Evolutionary conservation across 2,888 invertebrate genomes (phyloP), one percentile per base, ranked within the genome.

Genomic region (Eubasilissa splendida): DNA sequence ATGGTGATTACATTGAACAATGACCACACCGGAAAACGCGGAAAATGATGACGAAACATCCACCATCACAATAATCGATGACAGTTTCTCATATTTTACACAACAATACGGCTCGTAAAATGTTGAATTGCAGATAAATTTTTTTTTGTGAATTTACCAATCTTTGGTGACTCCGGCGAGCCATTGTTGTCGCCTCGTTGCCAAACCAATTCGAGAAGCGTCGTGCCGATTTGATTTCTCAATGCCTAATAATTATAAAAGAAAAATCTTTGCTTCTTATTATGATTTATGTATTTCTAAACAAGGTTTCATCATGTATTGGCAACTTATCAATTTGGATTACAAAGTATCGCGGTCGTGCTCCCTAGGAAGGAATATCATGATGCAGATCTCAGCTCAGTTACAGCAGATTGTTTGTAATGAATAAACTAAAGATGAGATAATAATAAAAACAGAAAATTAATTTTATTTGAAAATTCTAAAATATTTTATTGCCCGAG

Each of bases 31-130:
- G 53, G 70, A 70, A 54, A 54, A 70, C 53, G 54, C 70, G 70
- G 70, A 70, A 70, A 70, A 76, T 75, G 68, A 80, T 75, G 68
- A 75, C 80, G 76, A 80, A 75, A 76, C 80, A 68, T 75, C 76
- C 75, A 58, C 68, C 42, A 42, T 42, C 42, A 42, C 42, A 42
- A 42, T 42, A 42, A 42, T 42, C 42, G 42, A 42, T 42, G 42
- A 42, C 42, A 42, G 42, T 42, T 42, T 42, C 42, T 42, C 42
- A n/a, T 58, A 70, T 59, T 81, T 81, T 81, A 70, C 81, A 60
- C 81, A 81, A 81, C 79, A 63, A n/a, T 70, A 12, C 54, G 58
- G 53, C 50, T 77, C 66, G 70, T 63, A 50, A 68, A 68, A 68
- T 52, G n/a, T 50, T 68, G 52, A 50, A 68, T 68, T 68, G 52